Conservation (phyloP, 2,797 vertebrate species). For the Oreochromis mossambicus region DNA sequence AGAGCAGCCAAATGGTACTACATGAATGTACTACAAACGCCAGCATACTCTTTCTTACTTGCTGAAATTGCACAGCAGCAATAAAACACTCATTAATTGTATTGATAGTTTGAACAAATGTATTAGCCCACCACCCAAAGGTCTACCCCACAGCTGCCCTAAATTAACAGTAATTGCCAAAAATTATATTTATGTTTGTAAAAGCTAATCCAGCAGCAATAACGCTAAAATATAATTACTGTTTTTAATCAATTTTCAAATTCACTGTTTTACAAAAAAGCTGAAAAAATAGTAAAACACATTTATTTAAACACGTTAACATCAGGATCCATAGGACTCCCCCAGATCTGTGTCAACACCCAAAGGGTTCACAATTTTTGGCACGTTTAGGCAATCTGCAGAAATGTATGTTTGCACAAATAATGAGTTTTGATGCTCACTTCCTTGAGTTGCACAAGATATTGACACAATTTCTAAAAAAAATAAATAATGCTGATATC, state of each 20-base stretch:
- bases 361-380: not conserved
- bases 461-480: not conserved
- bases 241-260: not conserved
- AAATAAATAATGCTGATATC: too few relatives aligned
- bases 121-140: not conserved
- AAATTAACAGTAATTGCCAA: not conserved
- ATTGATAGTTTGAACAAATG: not conserved
- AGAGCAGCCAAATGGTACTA: not conserved
- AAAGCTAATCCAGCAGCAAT: not conserved
- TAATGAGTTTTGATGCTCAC: not conserved
- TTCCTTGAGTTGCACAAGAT: not conserved
- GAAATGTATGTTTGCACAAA: not conserved
- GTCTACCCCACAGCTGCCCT: not conserved
- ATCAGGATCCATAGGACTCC: not conserved
- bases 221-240: not conserved
- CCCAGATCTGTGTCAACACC: not conserved
- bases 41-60: not conserved
- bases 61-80: not conserved
- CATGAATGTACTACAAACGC: not conserved
- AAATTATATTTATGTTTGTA: not conserved
- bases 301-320: not conserved
- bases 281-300: not conserved
- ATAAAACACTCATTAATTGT: not conserved
- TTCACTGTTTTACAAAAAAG: not conserved
- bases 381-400: not conserved